Conservation (phyloP, 2,888 invertebrate genomes). For the Cryptocheilus praepositus region DNA sequence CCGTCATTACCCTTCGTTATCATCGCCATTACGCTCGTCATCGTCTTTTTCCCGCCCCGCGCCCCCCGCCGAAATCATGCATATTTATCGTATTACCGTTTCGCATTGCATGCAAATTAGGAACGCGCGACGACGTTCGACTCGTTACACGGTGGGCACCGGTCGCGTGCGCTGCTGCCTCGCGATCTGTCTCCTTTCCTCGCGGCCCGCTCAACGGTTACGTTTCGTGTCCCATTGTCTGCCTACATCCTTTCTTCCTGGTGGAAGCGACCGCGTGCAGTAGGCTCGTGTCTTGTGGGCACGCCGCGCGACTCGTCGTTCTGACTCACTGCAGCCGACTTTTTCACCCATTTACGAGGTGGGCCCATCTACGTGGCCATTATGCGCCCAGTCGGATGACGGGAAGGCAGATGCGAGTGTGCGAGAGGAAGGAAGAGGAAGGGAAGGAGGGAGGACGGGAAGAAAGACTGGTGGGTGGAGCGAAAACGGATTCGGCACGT, state of each 20-base stretch:
- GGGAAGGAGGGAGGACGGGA: constrained; percentile 5
- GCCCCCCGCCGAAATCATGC: constrained; percentile 45
- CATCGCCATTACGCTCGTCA: neutral
- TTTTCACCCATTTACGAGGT: constrained; percentile 53
- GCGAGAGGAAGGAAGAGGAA: neutral
- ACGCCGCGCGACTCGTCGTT: constrained; percentile 21
- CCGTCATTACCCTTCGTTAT: neutral
- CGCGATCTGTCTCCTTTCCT: neutral
- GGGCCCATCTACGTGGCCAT: neutral
- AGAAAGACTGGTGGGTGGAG: neutral
- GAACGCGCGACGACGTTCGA: constrained; percentile 22
- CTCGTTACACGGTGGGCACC: constrained; percentile 40
- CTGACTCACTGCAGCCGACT: constrained; percentile 49
- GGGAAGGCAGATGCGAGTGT: constrained; percentile 12
- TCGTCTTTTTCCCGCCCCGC: constrained; percentile 4
- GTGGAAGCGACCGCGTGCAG: constrained; percentile 18
- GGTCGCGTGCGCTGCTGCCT: constrained; percentile 1
- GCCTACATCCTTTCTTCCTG: constrained; percentile 55
- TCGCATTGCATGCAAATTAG: constrained; percentile 55
- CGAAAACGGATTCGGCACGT: constrained; percentile 1
- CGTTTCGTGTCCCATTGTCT: constrained; percentile 61
- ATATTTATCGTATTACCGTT: constrained; percentile 47
- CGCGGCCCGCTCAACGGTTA: constrained; percentile 36
- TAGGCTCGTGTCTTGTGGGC: constrained; percentile 22
- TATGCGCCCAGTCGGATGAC: constrained; percentile 20